Evolutionary conservation across 1,140 invertebrate species (phyloP), one percentile per base, ranked within the genome.

Genomic region (Penaeus vannamei): DNA sequence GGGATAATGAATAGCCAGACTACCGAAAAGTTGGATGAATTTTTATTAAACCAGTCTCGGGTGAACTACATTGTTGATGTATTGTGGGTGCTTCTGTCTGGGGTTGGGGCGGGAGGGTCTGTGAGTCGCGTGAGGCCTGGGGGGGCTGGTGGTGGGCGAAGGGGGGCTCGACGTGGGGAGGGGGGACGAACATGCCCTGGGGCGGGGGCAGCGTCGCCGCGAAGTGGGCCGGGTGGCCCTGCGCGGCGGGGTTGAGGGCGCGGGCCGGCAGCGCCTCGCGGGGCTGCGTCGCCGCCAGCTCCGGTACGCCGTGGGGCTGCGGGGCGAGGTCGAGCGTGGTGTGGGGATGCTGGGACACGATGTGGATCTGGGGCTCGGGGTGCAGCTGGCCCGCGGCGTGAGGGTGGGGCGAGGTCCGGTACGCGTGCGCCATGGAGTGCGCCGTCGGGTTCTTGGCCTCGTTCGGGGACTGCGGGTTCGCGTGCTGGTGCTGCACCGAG

Each of bases 21-120:
- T 83, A 89, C 81, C 87, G 82, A 89, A 89, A 89, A 89, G 87
- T 89, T 76, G 87, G 72, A 84, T 84, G 77, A 89, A 84, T 29
- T 61, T 83, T 89, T 84, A 69, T 88, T 83, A 66, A 84, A 79
- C 23, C 66, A 62, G 26, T 61, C 64, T 83, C 66, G 72, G 87
- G 87, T 84, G 86, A 82, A n/a, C 19, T 82, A 89, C 81, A 77
- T 22, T 72, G 79, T 53, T 53, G 53, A 53, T 53, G 53, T 76
- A 60, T 76, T 20, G 82, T 76, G 29, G 72, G 87, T 76, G 87
- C 59, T 22, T 83, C 46, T 32, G 29, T 29, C 29, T n/a, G 23
- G 29, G 66, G 61, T 22, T 26, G 32, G 64, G 23, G 85, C 7
- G 69, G 82, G 81, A 62, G 61, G 59, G 19, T 61, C 79, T 20